Percentiles rank a stretch among this genome's conserved stretches.
Evolutionary conservation across 1,140 invertebrate genomes (phyloP).

Genomic region (Drosophila mojavensis): DNA sequence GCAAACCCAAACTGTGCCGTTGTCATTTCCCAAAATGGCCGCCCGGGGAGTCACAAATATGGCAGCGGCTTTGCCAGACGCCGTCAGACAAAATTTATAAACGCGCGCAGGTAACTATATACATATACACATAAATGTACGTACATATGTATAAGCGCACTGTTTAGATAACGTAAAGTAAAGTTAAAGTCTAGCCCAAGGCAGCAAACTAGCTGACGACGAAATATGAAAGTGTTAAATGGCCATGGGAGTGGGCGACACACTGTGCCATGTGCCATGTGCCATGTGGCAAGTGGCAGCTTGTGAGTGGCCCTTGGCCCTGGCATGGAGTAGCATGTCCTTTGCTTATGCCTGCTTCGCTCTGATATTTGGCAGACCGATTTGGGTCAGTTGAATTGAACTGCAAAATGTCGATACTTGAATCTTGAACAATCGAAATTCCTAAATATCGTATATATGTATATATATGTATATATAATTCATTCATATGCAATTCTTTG

Average conservation of each 20-base stretch:
- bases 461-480: neutral
- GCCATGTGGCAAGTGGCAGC: neutral
- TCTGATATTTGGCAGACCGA: slow-evolving; percentile 75
- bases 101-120: slow-evolving; percentile 37
- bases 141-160: neutral
- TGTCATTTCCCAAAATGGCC: slow-evolving; percentile 57
- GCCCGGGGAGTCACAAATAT: slow-evolving; percentile 78
- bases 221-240: slow-evolving; percentile 80
- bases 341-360: slow-evolving; percentile 35
- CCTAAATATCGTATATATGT: neutral
- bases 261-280: slow-evolving; percentile 1
- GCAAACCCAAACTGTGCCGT: slow-evolving; percentile 10
- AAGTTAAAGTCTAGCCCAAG: slow-evolving; percentile 68
- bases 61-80: slow-evolving; percentile 57
- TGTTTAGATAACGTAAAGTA: slow-evolving; percentile 28
- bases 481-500: slow-evolving; percentile 38
- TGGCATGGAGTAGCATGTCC: neutral
- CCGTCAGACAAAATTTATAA: slow-evolving; percentile 64
- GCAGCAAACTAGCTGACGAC: slow-evolving; percentile 54
- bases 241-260: slow-evolving; percentile 37
- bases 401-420: slow-evolving; percentile 39
- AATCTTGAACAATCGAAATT: neutral
- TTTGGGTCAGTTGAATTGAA: slow-evolving; percentile 59
- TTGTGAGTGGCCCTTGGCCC: slow-evolving; percentile 4
- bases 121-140: neutral